phyloP scores from a whole-genome alignment of 2,888 invertebrate species.

The Noctuana brunneofusca region DNA sequence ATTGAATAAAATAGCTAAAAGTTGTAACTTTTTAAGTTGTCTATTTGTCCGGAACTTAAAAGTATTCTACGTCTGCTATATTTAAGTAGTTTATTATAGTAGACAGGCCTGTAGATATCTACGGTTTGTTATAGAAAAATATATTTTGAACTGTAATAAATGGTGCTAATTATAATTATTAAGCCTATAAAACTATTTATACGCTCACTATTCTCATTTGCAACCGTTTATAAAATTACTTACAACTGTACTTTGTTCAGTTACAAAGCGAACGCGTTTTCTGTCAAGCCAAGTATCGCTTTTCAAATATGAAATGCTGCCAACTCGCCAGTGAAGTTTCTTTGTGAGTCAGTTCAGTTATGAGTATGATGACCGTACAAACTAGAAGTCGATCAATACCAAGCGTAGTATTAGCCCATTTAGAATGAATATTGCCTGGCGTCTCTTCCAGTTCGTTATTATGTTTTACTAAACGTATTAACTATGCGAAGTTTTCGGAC shows the following conservation, averaged over 20 bases:
- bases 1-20: too few relatives aligned
- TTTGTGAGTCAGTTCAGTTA: constrained; percentile 13
- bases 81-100: too few relatives aligned
- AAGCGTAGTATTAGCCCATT: neutral
- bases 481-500: neutral
- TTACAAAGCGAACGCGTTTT: neutral
- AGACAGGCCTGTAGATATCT: too few relatives aligned
- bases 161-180: too few relatives aligned
- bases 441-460: neutral
- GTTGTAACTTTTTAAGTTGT: too few relatives aligned
- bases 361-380: neutral
- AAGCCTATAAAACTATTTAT: too few relatives aligned
- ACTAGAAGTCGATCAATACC: constrained; percentile 5
- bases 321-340: neutral
- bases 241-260: neutral
- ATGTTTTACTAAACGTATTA: too few relatives aligned
- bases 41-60: too few relatives aligned
- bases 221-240: neutral
- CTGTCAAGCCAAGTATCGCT: constrained; percentile 3
- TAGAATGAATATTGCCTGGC: constrained; percentile 1
- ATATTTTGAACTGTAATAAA: too few relatives aligned
- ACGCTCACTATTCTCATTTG: neutral
- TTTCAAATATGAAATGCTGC: constrained; percentile 6
- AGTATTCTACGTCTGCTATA: too few relatives aligned
- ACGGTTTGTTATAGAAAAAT: too few relatives aligned